phyloP scores from a whole-genome alignment of 2,888 invertebrate species.

The Tanytarsus gracilentus region DNA sequence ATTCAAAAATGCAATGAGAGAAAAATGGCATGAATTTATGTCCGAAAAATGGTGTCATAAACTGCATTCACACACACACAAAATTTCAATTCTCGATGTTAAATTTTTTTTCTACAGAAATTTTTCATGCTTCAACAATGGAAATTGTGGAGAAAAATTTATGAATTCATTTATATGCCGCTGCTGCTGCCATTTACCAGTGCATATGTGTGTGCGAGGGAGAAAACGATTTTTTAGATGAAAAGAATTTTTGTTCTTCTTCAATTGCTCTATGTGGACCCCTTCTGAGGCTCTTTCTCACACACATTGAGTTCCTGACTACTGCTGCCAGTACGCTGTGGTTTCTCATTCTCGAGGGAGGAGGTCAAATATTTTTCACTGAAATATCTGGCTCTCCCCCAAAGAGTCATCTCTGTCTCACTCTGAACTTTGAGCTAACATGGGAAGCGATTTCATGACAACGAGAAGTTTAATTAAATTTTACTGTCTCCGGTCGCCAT shows the following conservation, averaged over 20 bases:
- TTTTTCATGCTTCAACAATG: not conserved
- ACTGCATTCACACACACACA: not conserved
- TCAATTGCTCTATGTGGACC: no score
- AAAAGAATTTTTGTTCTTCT: not conserved
- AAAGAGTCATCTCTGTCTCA: no score
- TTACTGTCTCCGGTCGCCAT: not conserved
- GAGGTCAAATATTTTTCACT: not conserved
- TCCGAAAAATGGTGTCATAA: constrained; percentile 9
- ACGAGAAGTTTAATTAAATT: constrained; percentile 5
- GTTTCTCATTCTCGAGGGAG: not conserved
- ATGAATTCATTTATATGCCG: constrained; percentile 7
- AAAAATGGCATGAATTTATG: constrained; percentile 11
- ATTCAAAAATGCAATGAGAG: not conserved
- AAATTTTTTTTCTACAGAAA: no score
- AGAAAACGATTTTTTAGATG: not conserved
- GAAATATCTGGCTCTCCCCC: constrained; percentile 7
- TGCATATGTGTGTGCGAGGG: not conserved
- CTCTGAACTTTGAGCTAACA: no score
- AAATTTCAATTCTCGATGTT: not conserved
- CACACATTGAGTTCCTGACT: not conserved
- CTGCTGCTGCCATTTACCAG: constrained; percentile 1
- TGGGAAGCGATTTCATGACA: constrained; percentile 1
- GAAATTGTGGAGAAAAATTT: not conserved
- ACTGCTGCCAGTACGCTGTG: not conserved
- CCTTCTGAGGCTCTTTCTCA: constrained; percentile 1